phyloP scores from a whole-genome alignment of 1,140 invertebrate species.

The Danaus melanippus region DNA sequence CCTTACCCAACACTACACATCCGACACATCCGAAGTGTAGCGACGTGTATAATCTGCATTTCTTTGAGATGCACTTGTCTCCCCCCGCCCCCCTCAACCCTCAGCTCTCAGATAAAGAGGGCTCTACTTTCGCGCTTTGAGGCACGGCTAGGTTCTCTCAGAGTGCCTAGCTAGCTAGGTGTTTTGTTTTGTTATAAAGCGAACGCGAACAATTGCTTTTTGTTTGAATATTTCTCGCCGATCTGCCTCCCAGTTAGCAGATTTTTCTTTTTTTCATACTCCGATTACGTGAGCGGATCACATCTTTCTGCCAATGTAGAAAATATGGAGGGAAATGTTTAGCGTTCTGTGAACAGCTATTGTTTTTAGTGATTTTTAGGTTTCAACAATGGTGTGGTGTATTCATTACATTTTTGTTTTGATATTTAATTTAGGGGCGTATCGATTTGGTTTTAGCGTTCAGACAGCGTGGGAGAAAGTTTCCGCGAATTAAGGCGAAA shows the following conservation, averaged over 20 bases:
- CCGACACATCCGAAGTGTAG: conserved; percentile 62
- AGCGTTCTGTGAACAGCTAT: too few species aligned
- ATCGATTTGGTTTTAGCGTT: too few species aligned
- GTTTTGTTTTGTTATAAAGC: conserved; percentile 52
- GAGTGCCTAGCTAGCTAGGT: conserved; percentile 41
- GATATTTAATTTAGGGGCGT: too few species aligned
- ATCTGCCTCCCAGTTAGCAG: conserved; percentile 8
- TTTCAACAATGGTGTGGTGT: too few species aligned
- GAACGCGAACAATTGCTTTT: conserved; percentile 38
- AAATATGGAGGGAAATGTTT: too few species aligned
- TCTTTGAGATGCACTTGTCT: conserved; percentile 70
- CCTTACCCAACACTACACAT: conserved; percentile 44
- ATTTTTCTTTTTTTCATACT: conserved; percentile 10
- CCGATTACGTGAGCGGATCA: neutral
- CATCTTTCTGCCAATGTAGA: too few species aligned
- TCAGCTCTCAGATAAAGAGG: conserved; percentile 61
- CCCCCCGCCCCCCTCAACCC: conserved; percentile 22
- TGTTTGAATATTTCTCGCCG: conserved; percentile 33
- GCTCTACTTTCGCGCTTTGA: conserved; percentile 67
- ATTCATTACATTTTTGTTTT: too few species aligned
- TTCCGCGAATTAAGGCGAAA: too few species aligned
- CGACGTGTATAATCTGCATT: conserved; percentile 72
- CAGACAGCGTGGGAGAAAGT: too few species aligned
- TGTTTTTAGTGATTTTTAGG: conserved; percentile 2
- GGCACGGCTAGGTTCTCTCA: conserved; percentile 55